Evolutionary conservation across 2,113 vertebrate genomes (phyloP).

Genomic region (Sigmodon hispidus): DNA sequence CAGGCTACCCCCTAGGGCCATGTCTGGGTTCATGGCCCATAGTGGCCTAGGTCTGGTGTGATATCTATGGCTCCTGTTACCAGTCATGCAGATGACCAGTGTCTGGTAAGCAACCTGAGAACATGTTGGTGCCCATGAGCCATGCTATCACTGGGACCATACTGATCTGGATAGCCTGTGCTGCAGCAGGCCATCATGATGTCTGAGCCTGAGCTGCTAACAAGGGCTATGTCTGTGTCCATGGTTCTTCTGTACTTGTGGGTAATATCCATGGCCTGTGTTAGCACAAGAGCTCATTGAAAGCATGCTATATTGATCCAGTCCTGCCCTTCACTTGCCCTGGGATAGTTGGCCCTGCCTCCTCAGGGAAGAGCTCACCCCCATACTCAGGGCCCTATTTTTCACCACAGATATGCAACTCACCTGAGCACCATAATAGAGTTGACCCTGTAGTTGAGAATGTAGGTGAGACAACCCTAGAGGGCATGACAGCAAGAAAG

Average conservation of each 20-base stretch:
- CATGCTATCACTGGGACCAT: background rate
- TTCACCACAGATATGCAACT: no score
- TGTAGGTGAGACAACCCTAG: no score
- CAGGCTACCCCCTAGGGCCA: background rate
- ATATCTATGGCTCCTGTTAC: background rate
- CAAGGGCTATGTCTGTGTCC: background rate
- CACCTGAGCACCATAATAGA: no score
- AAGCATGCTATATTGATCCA: background rate
- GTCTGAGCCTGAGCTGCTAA: no score
- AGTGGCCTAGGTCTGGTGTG: background rate
- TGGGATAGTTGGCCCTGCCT: no score
- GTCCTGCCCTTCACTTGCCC: no score
- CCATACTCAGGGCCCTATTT: rapidly evolving
- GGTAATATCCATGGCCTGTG: background rate
- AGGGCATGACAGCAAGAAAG: no score
- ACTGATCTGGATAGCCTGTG: background rate
- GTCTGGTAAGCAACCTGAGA: background rate
- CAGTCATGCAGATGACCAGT: background rate
- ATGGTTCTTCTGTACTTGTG: background rate
- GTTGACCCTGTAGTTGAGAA: no score
- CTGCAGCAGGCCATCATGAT: background rate
- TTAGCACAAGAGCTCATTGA: background rate
- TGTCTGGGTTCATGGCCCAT: background rate
- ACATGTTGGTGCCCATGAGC: background rate
- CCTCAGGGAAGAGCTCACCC: no score